Evolutionary conservation across 2,113 vertebrate genomes (phyloP).

Genomic region (Cinclus cinclus): DNA sequence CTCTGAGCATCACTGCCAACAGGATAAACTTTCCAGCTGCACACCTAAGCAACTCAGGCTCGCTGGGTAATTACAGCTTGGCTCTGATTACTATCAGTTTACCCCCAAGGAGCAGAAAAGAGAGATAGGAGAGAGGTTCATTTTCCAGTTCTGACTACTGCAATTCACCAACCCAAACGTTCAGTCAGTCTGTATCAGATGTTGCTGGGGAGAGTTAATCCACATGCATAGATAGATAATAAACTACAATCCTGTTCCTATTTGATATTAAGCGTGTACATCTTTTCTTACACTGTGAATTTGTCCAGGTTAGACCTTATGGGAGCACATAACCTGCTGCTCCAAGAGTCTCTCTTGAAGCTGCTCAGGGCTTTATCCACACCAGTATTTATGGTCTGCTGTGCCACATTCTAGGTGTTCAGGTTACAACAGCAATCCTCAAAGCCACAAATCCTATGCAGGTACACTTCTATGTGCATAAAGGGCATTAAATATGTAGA

Average conservation of each 20-base stretch:
- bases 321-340: neutral
- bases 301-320: neutral
- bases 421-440: neutral
- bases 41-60: neutral
- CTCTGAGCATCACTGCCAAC: neutral
- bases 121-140: neutral
- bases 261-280: neutral
- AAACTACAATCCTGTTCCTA: neutral
- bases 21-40: neutral
- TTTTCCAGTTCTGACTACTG: neutral
- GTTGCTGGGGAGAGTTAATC: neutral
- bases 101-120: neutral
- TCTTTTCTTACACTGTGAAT: neutral
- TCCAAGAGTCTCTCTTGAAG: neutral
- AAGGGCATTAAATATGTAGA: neutral
- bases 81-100: neutral
- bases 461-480: neutral
- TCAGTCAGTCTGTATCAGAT: neutral
- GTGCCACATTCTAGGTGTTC: neutral
- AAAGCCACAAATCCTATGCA: neutral
- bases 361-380: neutral
- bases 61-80: neutral
- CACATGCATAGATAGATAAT: neutral
- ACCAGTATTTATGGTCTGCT: neutral
- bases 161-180: accelerated